A percentile compares a stretch with the other conserved stretches of the same genome.
phyloP scores from a whole-genome alignment of 2,113 vertebrate genomes.

The Electrona antarctica region DNA sequence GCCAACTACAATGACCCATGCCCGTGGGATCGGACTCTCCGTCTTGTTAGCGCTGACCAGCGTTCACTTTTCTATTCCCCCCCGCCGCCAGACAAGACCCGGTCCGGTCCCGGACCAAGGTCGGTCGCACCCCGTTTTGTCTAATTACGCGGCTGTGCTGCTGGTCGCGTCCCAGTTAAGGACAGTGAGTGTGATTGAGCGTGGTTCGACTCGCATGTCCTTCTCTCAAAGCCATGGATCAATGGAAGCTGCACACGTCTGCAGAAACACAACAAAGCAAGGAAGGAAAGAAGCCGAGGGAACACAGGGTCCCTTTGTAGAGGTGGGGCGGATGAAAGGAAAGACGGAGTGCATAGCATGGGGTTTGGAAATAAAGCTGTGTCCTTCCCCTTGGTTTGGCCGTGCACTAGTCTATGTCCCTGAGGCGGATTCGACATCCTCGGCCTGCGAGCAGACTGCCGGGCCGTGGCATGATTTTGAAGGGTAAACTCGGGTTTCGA shows the following conservation, averaged over 20 bases:
- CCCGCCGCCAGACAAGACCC: neutral
- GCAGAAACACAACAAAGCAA: slow-evolving; percentile 2
- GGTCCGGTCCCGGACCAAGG: neutral
- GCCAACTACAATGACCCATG: neutral
- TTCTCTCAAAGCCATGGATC: neutral
- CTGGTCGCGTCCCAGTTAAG: neutral
- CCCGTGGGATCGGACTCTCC: neutral
- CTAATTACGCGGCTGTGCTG: neutral
- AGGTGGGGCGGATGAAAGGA: neutral
- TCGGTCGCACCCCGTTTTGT: slow-evolving; percentile 10
- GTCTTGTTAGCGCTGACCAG: neutral
- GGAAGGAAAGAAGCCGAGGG: neutral
- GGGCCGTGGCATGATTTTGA: slow-evolving; percentile 11
- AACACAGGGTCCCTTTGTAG: neutral
- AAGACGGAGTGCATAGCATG: neutral
- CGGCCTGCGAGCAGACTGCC: neutral
- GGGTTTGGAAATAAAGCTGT: neutral
- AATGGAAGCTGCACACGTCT: slow-evolving; percentile 9
- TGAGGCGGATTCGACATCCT: neutral
- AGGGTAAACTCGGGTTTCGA: slow-evolving; percentile 14
- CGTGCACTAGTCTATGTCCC: neutral
- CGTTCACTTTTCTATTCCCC: neutral
- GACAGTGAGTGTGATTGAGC: neutral
- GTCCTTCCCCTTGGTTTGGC: neutral
- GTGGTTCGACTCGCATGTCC: slow-evolving; percentile 3